Conservation (phyloP, 2,888 invertebrate species). For the Drosophila nigritarsus region DNA sequence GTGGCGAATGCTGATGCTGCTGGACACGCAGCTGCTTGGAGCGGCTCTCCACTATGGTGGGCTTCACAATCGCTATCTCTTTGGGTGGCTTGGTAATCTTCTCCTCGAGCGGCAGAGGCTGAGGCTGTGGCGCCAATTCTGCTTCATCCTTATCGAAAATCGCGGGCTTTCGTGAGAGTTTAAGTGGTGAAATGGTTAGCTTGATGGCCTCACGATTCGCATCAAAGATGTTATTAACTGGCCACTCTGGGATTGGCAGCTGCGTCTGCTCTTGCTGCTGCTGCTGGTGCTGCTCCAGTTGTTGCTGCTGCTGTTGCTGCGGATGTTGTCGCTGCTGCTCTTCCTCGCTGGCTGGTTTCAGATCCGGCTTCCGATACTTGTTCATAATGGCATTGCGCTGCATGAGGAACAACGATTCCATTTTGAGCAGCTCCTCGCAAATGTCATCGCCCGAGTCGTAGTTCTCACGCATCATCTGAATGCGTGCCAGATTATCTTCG, state of each 20-base stretch:
- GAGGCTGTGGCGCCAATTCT: constrained; percentile 28
- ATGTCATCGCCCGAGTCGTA: constrained; percentile 83
- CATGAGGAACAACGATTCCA: constrained; percentile 81
- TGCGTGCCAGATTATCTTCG: constrained; percentile 82
- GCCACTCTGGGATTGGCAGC: constrained; percentile 32
- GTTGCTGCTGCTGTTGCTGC: constrained; percentile 9
- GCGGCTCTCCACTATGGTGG: constrained; percentile 79
- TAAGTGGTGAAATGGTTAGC: constrained; percentile 82
- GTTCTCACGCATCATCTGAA: constrained; percentile 84
- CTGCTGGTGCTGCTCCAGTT: constrained; percentile 14
- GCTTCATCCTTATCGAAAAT: constrained; percentile 69
- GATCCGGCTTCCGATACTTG: constrained; percentile 79
- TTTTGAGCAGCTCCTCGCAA: constrained; percentile 82
- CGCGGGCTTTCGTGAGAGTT: constrained; percentile 76
- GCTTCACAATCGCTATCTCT: constrained; percentile 83
- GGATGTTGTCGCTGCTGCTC: constrained; percentile 1
- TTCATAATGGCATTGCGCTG: constrained; percentile 83
- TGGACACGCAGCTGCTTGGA: constrained; percentile 28
- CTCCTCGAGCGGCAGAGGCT: constrained; percentile 56
- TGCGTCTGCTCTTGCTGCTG: constrained; percentile 4
- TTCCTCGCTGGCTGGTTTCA: constrained; percentile 29
- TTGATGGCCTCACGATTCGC: constrained; percentile 84
- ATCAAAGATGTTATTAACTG: constrained; percentile 81
- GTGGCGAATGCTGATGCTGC: constrained; percentile 14
- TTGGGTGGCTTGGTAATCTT: constrained; percentile 77